Conservation (phyloP, 2,113 vertebrate genomes). For the Oreochromis tanganicae region DNA sequence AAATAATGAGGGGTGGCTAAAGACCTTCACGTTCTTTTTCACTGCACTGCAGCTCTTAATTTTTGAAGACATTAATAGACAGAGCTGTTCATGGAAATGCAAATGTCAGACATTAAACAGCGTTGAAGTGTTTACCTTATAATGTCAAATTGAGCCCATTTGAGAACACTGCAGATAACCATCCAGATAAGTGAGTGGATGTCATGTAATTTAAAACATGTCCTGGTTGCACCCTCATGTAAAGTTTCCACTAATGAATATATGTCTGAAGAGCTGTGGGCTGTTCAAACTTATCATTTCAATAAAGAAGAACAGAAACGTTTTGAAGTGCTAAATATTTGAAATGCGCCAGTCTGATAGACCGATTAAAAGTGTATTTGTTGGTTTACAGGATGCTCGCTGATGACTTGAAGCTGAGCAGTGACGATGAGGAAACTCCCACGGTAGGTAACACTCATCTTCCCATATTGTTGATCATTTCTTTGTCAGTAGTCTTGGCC, state of each 20-base stretch:
- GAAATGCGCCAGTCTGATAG: neutral
- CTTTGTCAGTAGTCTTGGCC: neutral
- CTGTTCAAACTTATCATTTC: neutral
- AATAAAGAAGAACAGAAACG: neutral
- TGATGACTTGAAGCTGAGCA: slow-evolving; percentile 77
- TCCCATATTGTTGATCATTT: neutral
- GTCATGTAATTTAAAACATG: neutral
- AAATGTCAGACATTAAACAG: neutral
- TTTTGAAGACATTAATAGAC: neutral
- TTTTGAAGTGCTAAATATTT: neutral
- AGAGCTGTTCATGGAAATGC: neutral
- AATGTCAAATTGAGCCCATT: neutral
- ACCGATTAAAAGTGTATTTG: neutral
- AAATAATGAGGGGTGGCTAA: neutral
- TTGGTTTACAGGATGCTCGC: slow-evolving; percentile 72
- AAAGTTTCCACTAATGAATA: neutral
- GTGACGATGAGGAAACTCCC: slow-evolving; percentile 73
- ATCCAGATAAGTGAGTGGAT: neutral
- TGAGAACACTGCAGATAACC: neutral
- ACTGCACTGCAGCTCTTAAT: neutral
- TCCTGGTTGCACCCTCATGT: neutral
- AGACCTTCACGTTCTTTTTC: neutral
- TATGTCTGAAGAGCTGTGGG: neutral
- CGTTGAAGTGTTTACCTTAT: neutral
- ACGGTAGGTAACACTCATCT: slow-evolving; percentile 44